Conservation (phyloP, 2,888 invertebrate genomes). For the Hermodice carunculata region DNA sequence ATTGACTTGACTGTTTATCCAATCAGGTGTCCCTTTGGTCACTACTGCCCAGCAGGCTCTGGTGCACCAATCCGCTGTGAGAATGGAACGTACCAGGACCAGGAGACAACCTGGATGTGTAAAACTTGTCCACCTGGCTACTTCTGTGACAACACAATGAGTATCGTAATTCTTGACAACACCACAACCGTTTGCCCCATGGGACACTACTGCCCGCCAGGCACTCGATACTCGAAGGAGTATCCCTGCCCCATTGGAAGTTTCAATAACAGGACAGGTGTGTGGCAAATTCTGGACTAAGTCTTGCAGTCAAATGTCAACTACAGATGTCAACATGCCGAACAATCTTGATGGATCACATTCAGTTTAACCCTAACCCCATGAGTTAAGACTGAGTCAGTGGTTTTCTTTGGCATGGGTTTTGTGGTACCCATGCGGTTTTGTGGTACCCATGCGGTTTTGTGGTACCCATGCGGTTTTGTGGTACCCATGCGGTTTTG, state of each 20-base stretch:
- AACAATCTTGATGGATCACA: too few species aligned
- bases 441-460: too few species aligned
- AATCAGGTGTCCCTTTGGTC: conserved; percentile 62
- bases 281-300: not conserved
- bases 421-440: too few species aligned
- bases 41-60: conserved; percentile 59
- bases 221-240: conserved; percentile 57
- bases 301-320: too few species aligned
- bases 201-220: conserved; percentile 61
- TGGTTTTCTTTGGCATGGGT: too few species aligned
- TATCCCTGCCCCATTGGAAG: conserved; percentile 64
- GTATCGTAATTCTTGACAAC: conserved; percentile 59
- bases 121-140: conserved; percentile 61
- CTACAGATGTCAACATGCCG: too few species aligned
- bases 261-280: conserved; percentile 63
- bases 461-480: too few species aligned
- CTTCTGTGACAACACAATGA: conserved; percentile 66
- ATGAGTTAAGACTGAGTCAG: too few species aligned
- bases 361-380: too few species aligned
- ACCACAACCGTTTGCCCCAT: conserved; percentile 55
- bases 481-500: too few species aligned
- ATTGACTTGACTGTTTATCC: too few species aligned
- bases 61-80: conserved; percentile 53
- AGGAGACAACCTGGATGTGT: conserved; percentile 52
- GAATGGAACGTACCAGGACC: conserved; percentile 63